These are phyloP conservation scores for Junonia oenone DNA, from an alignment of 2,888 invertebrate species.

Conservation along the genomic window DNA sequence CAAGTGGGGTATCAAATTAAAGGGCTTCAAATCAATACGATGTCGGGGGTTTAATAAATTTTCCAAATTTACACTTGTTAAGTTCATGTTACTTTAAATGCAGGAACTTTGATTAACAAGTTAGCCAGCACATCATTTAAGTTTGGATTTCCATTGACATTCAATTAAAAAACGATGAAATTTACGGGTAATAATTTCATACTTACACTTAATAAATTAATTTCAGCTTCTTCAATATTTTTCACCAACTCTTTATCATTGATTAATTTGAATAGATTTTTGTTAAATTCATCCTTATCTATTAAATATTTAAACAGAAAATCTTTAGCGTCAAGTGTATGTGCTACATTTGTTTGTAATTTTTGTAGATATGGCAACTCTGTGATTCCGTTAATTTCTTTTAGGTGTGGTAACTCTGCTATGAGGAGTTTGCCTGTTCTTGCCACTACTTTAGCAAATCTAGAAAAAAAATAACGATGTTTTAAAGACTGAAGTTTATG, in stretches of 20 bases:
- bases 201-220: conserved; percentile 56
- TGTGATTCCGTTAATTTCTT: conserved; percentile 53
- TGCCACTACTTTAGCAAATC: conserved; percentile 50
- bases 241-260: conserved; percentile 32
- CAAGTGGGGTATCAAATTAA: too few relatives aligned
- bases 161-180: neutral
- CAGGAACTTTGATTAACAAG: too few relatives aligned
- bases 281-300: conserved; percentile 29
- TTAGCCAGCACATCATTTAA: too few relatives aligned
- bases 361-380: conserved; percentile 45
- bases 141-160: too few relatives aligned
- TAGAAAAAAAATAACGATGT: too few relatives aligned
- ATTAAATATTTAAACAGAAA: conserved; percentile 43
- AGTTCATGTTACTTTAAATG: too few relatives aligned
- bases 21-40: too few relatives aligned
- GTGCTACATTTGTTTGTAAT: conserved; percentile 44
- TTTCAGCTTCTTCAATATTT: conserved; percentile 40
- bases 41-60: too few relatives aligned
- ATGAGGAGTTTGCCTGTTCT: conserved; percentile 47
- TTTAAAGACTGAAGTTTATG: too few relatives aligned
- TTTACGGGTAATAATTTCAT: neutral
- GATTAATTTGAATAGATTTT: conserved; percentile 34
- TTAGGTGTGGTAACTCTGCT: conserved; percentile 55
- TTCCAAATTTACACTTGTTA: too few relatives aligned
- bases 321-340: conserved; percentile 43